Evolutionary conservation across 2,888 invertebrate genomes (phyloP).

Genomic region (Tenthredo amoena): DNA sequence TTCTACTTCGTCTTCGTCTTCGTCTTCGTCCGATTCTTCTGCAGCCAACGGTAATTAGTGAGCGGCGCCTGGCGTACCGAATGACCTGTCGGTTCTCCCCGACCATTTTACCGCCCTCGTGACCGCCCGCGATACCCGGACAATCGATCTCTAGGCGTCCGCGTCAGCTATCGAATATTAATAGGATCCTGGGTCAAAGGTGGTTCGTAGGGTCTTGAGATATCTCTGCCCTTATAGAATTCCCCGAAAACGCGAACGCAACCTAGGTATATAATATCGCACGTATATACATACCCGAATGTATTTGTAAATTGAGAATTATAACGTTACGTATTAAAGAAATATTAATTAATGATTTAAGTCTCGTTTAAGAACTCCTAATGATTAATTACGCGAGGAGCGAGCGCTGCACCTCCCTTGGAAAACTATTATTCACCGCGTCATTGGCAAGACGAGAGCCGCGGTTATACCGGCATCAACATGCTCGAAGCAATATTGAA

Average conservation of each 20-base stretch:
- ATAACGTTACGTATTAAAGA: constrained; percentile 21
- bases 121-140: constrained; percentile 48
- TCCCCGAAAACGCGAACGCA: constrained; percentile 15
- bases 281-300: neutral
- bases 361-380: constrained; percentile 45
- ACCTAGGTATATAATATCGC: neutral
- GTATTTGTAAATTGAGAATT: neutral
- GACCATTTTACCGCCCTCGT: constrained; percentile 46
- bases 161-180: constrained; percentile 52
- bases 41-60: constrained; percentile 71
- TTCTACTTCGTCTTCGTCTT: constrained; percentile 26
- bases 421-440: constrained; percentile 71
- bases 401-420: constrained; percentile 53
- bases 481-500: constrained; percentile 29
- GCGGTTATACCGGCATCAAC: neutral
- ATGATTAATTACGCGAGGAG: constrained; percentile 34
- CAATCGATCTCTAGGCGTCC: constrained; percentile 48
- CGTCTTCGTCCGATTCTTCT: constrained; percentile 35
- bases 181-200: constrained; percentile 48
- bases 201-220: constrained; percentile 41
- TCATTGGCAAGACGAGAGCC: constrained; percentile 57
- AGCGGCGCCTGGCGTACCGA: constrained; percentile 61
- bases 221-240: constrained; percentile 29
- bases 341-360: constrained; percentile 39
- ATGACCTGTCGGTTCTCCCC: constrained; percentile 52